Evolutionary conservation across 2,113 vertebrate species (phyloP).

Genomic region (Chaetorhynchus papuensis): DNA sequence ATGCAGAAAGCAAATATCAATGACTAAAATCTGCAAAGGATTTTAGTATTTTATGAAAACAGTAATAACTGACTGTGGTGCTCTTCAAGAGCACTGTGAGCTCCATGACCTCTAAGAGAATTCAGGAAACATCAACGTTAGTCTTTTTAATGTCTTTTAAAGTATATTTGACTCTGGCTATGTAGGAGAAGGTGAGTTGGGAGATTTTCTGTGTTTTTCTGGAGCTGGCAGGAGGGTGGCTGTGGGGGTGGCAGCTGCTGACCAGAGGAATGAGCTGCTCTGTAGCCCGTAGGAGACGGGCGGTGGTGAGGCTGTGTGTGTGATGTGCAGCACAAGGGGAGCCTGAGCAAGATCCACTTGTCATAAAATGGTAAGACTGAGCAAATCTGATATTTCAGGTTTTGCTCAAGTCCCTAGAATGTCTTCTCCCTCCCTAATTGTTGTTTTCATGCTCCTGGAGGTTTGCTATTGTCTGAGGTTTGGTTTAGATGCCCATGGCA

Average conservation of each 20-base stretch:
- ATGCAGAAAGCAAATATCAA: background rate
- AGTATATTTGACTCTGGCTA: background rate
- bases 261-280: background rate
- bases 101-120: background rate
- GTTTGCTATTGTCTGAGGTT: background rate
- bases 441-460: background rate
- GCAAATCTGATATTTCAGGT: background rate
- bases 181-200: background rate
- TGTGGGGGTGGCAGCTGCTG: background rate
- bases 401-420: background rate
- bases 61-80: background rate
- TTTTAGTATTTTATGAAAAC: background rate
- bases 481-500: background rate
- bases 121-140: background rate
- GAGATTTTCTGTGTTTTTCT: background rate
- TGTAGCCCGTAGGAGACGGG: background rate
- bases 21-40: background rate
- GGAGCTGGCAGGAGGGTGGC: background rate
- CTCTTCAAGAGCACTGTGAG: background rate
- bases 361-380: fast-evolving
- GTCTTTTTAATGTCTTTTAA: background rate
- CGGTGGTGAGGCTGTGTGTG: background rate
- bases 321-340: background rate
- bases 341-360: background rate
- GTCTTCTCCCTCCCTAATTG: background rate